These are phyloP conservation scores for Drosophila histrio DNA, from an alignment of 2,888 invertebrate species.

Conservation along the genomic window DNA sequence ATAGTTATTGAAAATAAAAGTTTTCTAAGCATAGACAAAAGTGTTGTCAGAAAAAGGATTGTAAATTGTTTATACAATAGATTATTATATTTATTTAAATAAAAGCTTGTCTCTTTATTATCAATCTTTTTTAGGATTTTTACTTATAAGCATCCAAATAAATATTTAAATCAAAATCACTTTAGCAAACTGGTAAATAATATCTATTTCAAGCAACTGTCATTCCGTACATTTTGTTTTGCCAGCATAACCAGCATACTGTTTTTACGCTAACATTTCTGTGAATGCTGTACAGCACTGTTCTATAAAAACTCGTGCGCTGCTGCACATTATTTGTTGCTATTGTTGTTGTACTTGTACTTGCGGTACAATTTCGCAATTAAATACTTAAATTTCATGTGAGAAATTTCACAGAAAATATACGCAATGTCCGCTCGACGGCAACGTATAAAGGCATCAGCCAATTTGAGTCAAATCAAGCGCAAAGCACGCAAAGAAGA, in stretches of 20 bases:
- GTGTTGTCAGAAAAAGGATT: no score
- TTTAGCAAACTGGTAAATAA: no score
- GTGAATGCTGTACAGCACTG: conserved; percentile 37
- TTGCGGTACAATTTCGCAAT: conserved; percentile 16
- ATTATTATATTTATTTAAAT: no score
- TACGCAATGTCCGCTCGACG: conserved; percentile 87
- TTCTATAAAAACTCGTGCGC: conserved; percentile 42
- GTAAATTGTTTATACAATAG: no score
- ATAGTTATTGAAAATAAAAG: no score
- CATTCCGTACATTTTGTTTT: not conserved
- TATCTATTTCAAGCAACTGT: not conserved
- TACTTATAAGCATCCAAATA: no score
- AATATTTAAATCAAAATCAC: no score
- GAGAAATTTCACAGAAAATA: conserved; percentile 29
- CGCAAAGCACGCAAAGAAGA: conserved; percentile 63
- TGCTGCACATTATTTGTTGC: conserved; percentile 31
- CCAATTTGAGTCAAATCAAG: conserved; percentile 85
- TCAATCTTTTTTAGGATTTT: no score
- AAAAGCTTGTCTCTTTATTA: no score
- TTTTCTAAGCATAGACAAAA: no score
- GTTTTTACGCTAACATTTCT: not conserved
- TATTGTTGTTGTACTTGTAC: conserved; percentile 27
- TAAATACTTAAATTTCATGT: conserved; percentile 38
- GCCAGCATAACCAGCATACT: conserved; percentile 14
- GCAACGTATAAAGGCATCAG: conserved; percentile 90